Conservation (phyloP, 2,113 vertebrate species). For the Daphoenositta chrysoptera region DNA sequence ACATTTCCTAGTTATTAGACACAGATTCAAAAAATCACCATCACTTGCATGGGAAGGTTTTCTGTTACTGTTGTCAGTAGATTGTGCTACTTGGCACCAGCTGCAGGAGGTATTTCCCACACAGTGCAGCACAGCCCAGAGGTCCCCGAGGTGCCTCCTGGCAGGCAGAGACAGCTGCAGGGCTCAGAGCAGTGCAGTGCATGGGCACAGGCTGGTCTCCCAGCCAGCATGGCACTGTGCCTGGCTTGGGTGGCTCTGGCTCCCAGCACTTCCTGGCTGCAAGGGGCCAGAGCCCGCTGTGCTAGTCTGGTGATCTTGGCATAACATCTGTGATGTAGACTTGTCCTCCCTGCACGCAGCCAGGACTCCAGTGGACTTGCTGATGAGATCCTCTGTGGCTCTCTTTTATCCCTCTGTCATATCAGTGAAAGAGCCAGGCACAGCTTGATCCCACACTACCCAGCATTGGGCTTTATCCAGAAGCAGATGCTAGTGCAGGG, state of each 20-base stretch:
- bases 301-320: not conserved
- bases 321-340: not conserved
- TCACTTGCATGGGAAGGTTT: not conserved
- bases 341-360: not conserved
- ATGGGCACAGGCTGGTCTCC: not conserved
- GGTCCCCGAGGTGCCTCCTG: not conserved
- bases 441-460: not conserved
- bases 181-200: not conserved
- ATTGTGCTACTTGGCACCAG: not conserved
- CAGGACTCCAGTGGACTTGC: not conserved
- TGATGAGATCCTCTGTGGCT: not conserved
- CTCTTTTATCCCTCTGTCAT: not conserved
- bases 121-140: not conserved
- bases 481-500: not conserved
- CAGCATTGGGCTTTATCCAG: not conserved
- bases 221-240: not conserved
- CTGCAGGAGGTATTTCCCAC: not conserved
- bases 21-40: not conserved
- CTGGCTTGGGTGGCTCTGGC: not conserved
- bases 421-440: not conserved
- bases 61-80: not conserved
- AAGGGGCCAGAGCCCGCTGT: not conserved
- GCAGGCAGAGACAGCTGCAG: not conserved
- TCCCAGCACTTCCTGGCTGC: not conserved
- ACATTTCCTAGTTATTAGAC: not conserved